Conservation (phyloP, 2,113 vertebrate species). For the Bothrops jararaca region DNA sequence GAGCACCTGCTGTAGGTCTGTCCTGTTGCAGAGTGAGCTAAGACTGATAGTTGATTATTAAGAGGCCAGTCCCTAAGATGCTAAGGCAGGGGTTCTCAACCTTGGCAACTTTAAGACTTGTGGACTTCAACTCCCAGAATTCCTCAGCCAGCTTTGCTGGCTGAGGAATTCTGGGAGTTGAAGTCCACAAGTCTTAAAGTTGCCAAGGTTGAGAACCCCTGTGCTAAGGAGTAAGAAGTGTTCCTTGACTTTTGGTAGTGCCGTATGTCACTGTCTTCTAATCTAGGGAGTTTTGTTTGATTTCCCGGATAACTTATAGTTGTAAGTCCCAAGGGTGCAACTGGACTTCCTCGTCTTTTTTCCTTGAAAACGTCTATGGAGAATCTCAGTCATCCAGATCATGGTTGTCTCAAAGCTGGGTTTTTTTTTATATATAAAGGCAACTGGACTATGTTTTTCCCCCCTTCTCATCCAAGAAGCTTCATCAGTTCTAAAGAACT, state of each 20-base stretch:
- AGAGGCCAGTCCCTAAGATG: neutral
- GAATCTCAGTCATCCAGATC: neutral
- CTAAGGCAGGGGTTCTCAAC: no score
- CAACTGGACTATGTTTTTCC: neutral
- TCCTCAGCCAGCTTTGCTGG: no score
- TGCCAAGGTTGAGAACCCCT: no score
- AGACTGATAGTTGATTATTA: neutral
- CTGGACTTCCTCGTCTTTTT: neutral
- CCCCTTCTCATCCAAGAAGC: neutral
- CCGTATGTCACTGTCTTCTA: neutral
- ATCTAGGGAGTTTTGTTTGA: neutral
- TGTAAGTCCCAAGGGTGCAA: no score
- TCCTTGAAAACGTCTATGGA: neutral
- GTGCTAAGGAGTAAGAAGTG: neutral
- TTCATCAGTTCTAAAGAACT: neutral
- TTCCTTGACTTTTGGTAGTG: neutral
- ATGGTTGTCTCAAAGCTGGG: neutral
- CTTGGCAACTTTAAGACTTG: no score
- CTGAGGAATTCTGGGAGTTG: no score
- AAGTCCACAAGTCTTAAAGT: no score
- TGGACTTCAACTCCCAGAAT: no score
- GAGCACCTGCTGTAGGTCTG: neutral
- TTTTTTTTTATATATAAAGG: neutral
- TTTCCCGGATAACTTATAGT: neutral
- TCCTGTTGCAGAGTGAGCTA: neutral